Evolutionary conservation across 2,888 invertebrate genomes (phyloP).

Genomic region (Atrina japonica): DNA sequence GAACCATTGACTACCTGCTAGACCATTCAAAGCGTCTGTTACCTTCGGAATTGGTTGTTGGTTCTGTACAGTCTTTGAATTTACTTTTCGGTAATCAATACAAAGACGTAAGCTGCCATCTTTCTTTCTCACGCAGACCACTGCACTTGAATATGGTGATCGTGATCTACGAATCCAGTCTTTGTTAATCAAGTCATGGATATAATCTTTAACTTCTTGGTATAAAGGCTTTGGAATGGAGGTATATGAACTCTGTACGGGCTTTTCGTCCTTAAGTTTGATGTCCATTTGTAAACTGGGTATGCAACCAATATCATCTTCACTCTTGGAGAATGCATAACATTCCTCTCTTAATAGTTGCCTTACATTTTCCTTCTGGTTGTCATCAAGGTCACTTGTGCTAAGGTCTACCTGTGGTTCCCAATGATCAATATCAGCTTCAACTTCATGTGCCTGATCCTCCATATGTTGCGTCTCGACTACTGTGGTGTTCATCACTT

Average conservation of each 20-base stretch:
- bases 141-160: conserved; percentile 43
- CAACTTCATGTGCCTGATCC: not conserved
- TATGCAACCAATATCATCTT: conserved; percentile 50
- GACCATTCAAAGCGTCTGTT: conserved; percentile 45
- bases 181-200: conserved; percentile 34
- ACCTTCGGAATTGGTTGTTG: conserved; percentile 47
- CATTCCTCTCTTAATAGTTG: conserved; percentile 46
- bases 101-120: conserved; percentile 49
- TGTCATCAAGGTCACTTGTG: conserved; percentile 7
- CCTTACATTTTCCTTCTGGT: conserved; percentile 31
- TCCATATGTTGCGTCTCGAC: not conserved
- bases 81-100: conserved; percentile 48
- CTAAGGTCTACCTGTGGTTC: conserved; percentile 42
- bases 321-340: conserved; percentile 43
- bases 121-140: conserved; percentile 52
- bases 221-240: conserved; percentile 50
- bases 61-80: conserved; percentile 39
- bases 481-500: too few species aligned
- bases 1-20: conserved; percentile 47
- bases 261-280: conserved; percentile 38
- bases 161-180: conserved; percentile 44
- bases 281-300: too few species aligned
- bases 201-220: too few species aligned
- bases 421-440: conserved; percentile 20
- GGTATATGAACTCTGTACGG: conserved; percentile 48